These are phyloP conservation scores for Neolamprologus multifasciatus DNA, from an alignment of 2,797 vertebrate genomes.

Conservation along the genomic window DNA sequence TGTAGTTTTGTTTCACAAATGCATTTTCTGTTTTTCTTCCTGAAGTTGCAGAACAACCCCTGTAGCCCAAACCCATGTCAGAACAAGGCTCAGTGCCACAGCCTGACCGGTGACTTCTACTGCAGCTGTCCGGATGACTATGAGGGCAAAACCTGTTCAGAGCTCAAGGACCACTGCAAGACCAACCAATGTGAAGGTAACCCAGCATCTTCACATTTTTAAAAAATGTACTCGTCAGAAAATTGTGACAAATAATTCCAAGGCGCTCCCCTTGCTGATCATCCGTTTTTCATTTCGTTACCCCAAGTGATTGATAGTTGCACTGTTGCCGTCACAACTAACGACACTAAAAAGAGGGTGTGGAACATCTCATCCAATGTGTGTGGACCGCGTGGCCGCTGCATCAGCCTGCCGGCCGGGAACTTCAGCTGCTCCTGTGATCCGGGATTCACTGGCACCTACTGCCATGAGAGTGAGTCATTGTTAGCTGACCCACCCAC, in stretches of 20 bases:
- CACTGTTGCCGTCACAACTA: slow-evolving; percentile 82
- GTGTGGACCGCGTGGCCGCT: slow-evolving; percentile 92
- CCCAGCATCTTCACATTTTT: neutral
- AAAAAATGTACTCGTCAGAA: neutral
- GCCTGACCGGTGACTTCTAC: slow-evolving; percentile 82
- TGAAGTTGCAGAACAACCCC: slow-evolving; percentile 80
- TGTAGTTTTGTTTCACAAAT: neutral
- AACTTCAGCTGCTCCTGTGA: slow-evolving; percentile 94
- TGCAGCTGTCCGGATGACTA: slow-evolving; percentile 87
- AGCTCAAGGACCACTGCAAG: slow-evolving; percentile 89
- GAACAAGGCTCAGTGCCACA: slow-evolving; percentile 84
- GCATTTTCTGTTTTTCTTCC: neutral
- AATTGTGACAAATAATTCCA: neutral
- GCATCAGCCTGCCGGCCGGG: slow-evolving; percentile 86
- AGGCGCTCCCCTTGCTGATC: neutral
- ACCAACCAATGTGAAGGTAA: slow-evolving; percentile 87
- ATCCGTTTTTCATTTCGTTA: neutral
- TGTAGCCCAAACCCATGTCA: slow-evolving; percentile 88
- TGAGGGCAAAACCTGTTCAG: slow-evolving; percentile 89
- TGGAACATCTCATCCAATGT: slow-evolving; percentile 83
- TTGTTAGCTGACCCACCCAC: neutral
- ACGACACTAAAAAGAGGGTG: slow-evolving; percentile 73
- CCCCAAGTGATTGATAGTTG: slow-evolving; percentile 90
- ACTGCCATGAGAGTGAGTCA: slow-evolving; percentile 96
- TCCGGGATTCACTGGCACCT: slow-evolving; percentile 88